These are phyloP conservation scores for Thamnophis elegans DNA, from an alignment of 2,797 vertebrate species.

Conservation along the genomic window DNA sequence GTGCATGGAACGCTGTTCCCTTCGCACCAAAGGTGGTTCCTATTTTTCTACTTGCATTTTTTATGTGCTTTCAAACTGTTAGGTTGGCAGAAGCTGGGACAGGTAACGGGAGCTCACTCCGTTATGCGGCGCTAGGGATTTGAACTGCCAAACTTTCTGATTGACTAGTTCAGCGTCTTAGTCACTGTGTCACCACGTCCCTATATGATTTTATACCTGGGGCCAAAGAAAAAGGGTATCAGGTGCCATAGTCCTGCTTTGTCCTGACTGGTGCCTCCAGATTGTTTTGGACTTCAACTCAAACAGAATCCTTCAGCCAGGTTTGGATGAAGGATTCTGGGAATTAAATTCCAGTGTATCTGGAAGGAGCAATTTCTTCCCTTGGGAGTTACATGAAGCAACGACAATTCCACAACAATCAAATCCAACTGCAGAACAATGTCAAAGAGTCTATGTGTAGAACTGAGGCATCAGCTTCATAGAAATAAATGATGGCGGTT, in stretches of 20 bases:
- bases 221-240: neutral
- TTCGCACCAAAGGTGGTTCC: too few relatives aligned
- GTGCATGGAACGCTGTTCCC: too few relatives aligned
- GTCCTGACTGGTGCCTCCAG: neutral
- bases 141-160: too few relatives aligned
- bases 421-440: neutral
- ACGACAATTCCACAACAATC: neutral
- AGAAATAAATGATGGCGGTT: neutral
- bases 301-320: neutral
- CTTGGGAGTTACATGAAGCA: too few relatives aligned
- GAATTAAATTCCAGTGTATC: neutral
- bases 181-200: too few relatives aligned
- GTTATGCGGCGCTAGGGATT: too few relatives aligned
- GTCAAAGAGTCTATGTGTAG: neutral
- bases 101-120: too few relatives aligned
- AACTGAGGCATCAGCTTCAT: rapidly evolving
- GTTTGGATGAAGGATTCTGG: neutral
- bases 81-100: too few relatives aligned
- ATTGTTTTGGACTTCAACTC: neutral
- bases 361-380: neutral
- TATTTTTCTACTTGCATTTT: too few relatives aligned
- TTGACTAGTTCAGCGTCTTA: too few relatives aligned
- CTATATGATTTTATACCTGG: rapidly evolving
- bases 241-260: neutral
- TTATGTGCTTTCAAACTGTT: too few relatives aligned